Evolutionary conservation across 2,888 invertebrate genomes (phyloP), one percentile per base, ranked within the genome.

Genomic region (Rugalucina vietnamica): DNA sequence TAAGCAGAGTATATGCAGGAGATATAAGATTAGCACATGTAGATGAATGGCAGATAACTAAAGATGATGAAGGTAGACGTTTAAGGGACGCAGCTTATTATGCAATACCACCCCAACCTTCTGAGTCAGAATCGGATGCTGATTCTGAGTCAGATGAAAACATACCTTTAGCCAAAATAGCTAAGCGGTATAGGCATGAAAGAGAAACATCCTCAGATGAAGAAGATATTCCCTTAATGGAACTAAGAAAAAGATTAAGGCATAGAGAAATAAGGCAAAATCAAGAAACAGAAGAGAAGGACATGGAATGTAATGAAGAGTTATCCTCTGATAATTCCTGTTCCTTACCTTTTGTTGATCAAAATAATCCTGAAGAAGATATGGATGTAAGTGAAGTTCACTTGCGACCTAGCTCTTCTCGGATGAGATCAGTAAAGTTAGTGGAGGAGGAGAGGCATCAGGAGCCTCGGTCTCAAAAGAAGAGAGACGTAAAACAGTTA

Each of bases 201-300:
- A 60, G 76, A 32, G 76, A 79, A 49, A 27, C 79, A 71, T 81
- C 79, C 29, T 54, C 69, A 32, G 29, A 69, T 29, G 83, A 86
- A 49, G 79, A 83, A 29, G 39, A 86, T 27, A 86, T 86, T 39
- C 86, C 82, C 14, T 39, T 83, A 21, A 75, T 81, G 75, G 81
- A 84, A 50, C 27, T 71, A 39, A 8, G 27, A 18, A 74, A 81
- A 74, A 54, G 80, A 10, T 10, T 80, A 36, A 79, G 43, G 60
- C 21, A 65, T 12, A 70, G 54, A 54, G 43, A 69, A 32, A 57
- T 12, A 37, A 34, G 65, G 60, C 29, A 70, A 27, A 39, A 77
- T 70, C 10, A 32, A 32, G n/a, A 70, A n/a, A 32, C 34, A n/a
- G 36, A 57, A 27, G 39, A 24, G 8, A 32, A 32, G 37, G 43